Conservation (phyloP, 2,797 vertebrate species). For the Propithecus deckenii region DNA sequence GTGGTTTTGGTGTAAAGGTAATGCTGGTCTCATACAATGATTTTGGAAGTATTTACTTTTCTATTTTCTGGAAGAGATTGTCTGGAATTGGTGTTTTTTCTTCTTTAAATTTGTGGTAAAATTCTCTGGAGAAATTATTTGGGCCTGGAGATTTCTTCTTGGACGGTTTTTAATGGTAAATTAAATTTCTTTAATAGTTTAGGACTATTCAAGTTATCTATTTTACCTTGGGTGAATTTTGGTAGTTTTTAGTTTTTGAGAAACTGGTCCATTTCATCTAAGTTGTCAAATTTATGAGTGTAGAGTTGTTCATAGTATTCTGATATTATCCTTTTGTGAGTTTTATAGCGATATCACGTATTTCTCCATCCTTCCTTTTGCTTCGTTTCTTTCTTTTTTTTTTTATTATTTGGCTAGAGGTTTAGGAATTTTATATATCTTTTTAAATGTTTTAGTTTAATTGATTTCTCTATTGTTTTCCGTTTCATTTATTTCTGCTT, state of each 20-base stretch:
- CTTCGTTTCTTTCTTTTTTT: neutral
- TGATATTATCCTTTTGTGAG: neutral
- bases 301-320: neutral
- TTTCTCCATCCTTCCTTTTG: neutral
- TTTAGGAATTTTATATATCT: neutral
- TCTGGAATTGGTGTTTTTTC: neutral
- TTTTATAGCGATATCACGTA: neutral
- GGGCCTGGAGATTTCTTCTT: neutral
- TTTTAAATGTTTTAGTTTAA: neutral
- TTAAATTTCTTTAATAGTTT: neutral
- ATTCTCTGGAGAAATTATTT: neutral
- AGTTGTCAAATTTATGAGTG: neutral
- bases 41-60: neutral
- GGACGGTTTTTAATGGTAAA: neutral
- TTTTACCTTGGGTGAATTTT: neutral
- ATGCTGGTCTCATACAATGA: neutral
- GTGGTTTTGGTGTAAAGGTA: neutral
- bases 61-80: neutral
- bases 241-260: neutral
- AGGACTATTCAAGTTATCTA: neutral
- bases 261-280: neutral
- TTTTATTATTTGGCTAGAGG: neutral
- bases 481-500: neutral
- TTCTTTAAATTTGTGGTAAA: neutral
- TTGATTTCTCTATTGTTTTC: neutral